Base-by-base conservation (phyloP, 2,888 invertebrate species). In the Eupeodes luniger region DNA sequence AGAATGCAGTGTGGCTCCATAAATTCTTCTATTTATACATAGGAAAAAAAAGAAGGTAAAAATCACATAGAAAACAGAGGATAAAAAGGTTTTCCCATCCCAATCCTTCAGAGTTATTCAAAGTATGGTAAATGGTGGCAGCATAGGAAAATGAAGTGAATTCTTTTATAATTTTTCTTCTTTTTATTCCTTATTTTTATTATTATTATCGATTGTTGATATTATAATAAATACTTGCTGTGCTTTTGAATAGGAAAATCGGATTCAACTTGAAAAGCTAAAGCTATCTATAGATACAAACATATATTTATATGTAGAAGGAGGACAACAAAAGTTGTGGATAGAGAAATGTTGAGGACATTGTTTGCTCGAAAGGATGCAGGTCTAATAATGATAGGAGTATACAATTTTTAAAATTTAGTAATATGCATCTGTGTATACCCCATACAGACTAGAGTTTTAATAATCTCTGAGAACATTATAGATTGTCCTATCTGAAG, bases 121-220 rank as follows among this genome's bases (percentile, higher is more conserved):
- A 11, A 67, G 27, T 49, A 66, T 34, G 49, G 34, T 27, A 27
- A 27, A 10, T 9, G 19, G 10, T 53, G 53, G 10, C 4, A 59
- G 59, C 12, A 59, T 40, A 61, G 61, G n/a, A 69, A 79, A 55
- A 66, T 69, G 75, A 67, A 84, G 62, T 62, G 62, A 49, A 75
- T 62, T 84, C 40, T 79, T 75, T 61, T 55, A 75, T 69, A 79
- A 79, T 84, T 69, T 19, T 55, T 19, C 11, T 4, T 2, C 10
- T 47, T 11, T 55, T 59, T 9, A 5, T 40, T 1, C 9, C 10
- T 11, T 11, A 11, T 47, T 47, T 11, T 55, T 59, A 61, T 61
- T 61, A 36, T 44, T 84, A 84, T 62, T 69, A 79, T 84, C 74
- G 84, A 80, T 80, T 84, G 74, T 78, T 74, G 79, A 79, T 79